Conservation (phyloP, 2,888 invertebrate species). For the Furcula furcula region DNA sequence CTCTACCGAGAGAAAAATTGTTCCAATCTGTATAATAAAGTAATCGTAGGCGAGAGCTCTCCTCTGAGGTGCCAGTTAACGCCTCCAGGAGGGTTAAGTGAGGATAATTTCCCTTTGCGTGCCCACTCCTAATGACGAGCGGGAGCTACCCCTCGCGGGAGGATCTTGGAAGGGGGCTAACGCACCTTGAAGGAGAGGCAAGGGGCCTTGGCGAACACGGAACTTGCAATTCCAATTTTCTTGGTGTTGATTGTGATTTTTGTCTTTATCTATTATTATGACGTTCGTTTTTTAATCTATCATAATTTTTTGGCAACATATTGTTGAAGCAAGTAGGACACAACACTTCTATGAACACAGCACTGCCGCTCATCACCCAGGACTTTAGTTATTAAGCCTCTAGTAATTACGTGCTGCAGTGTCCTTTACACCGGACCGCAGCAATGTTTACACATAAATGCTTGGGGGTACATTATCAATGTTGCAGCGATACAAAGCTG, state of each 20-base stretch:
- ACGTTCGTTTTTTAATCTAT: constrained; percentile 18
- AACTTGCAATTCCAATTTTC: constrained; percentile 31
- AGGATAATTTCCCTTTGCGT: constrained; percentile 80
- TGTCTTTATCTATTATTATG: constrained; percentile 29
- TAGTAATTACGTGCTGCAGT: no score
- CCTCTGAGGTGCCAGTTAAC: constrained; percentile 79
- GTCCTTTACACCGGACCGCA: no score
- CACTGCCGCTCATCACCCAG: no score
- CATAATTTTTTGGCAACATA: no score
- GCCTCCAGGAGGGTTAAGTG: constrained; percentile 80
- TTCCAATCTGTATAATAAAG: constrained; percentile 76
- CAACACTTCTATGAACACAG: no score
- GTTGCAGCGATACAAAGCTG: no score
- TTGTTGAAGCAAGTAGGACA: no score
- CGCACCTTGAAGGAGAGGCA: constrained; percentile 29
- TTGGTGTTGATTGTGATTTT: constrained; percentile 21
- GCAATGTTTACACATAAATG: no score
- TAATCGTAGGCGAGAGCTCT: constrained; percentile 71
- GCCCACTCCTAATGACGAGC: constrained; percentile 73
- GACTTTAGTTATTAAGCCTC: no score
- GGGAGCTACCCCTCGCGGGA: constrained; percentile 22
- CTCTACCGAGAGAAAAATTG: constrained; percentile 57
- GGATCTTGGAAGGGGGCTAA: constrained; percentile 33
- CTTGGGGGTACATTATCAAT: no score
- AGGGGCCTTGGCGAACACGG: constrained; percentile 23